phyloP scores from a whole-genome alignment of 1,140 invertebrate genomes.

The Thrips palmi region DNA sequence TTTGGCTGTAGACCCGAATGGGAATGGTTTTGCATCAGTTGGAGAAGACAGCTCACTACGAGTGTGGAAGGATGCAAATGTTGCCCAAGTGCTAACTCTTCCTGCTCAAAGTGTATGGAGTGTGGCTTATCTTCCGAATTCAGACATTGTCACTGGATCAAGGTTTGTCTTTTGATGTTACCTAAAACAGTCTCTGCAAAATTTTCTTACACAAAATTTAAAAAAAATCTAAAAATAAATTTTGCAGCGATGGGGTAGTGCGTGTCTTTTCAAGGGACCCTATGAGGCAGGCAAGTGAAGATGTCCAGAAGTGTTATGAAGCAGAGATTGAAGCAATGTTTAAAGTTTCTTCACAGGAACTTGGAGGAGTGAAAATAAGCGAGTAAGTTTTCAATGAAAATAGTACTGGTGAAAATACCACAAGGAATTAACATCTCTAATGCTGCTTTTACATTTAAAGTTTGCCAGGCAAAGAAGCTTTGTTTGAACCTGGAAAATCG shows the following conservation, averaged over 20 bases:
- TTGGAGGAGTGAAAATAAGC: conserved; percentile 67
- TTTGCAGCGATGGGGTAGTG: conserved; percentile 60
- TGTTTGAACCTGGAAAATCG: conserved; percentile 54
- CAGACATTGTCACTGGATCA: conserved; percentile 75
- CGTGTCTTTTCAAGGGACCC: conserved; percentile 64
- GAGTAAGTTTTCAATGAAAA: conserved; percentile 33
- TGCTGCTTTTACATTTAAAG: conserved; percentile 22
- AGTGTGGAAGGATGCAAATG: conserved; percentile 54
- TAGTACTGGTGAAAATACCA: no score
- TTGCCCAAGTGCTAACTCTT: conserved; percentile 51
- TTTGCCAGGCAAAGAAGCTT: conserved; percentile 54
- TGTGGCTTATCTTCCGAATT: conserved; percentile 58
- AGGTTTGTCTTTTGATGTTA: conserved; percentile 27
- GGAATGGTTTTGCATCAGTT: no score
- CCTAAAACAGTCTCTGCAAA: conserved; percentile 3
- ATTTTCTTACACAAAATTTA: conserved; percentile 14
- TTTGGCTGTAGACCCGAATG: conserved; percentile 25
- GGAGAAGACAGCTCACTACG: conserved; percentile 76
- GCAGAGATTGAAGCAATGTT: conserved; percentile 43
- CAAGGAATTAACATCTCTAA: no score
- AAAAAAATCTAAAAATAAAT: conserved; percentile 10
- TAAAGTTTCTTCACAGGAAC: conserved; percentile 34
- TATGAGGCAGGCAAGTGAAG: conserved; percentile 40
- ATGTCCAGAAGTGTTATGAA: conserved; percentile 40
- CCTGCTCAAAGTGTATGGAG: conserved; percentile 83